Percentiles rank a stretch among this genome's conserved stretches.
Conservation (phyloP, 2,888 invertebrate genomes). For the Diarsia rubi region DNA sequence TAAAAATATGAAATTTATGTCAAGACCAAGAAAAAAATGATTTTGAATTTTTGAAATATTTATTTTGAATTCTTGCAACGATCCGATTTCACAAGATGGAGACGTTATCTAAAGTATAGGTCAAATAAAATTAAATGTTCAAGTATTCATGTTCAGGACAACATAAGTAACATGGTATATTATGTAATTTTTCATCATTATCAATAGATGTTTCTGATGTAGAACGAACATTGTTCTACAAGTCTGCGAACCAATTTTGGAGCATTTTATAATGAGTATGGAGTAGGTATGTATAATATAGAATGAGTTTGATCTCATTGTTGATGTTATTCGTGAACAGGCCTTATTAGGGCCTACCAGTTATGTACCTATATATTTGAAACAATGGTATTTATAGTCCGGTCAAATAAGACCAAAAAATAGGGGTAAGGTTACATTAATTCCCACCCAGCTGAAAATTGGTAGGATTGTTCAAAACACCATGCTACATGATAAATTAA, state of each 20-base stretch:
- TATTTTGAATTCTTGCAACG: slow-evolving; percentile 18
- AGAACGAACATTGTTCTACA: slow-evolving; percentile 35
- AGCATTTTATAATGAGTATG: slow-evolving; percentile 51
- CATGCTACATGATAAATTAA: no score
- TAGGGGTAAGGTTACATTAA: no score
- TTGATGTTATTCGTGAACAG: slow-evolving; percentile 49
- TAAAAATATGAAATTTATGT: background rate
- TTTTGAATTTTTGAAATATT: background rate
- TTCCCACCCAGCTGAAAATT: no score
- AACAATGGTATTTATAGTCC: slow-evolving; percentile 6
- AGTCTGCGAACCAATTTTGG: slow-evolving; percentile 38
- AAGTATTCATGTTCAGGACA: slow-evolving; percentile 1
- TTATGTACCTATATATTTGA: slow-evolving; percentile 12
- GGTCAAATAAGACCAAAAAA: no score
- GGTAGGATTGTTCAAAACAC: no score
- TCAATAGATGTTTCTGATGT: slow-evolving; percentile 11
- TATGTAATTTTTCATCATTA: slow-evolving; percentile 2
- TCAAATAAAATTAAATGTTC: background rate
- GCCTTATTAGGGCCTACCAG: slow-evolving; percentile 54
- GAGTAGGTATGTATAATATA: slow-evolving; percentile 25
- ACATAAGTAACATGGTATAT: slow-evolving; percentile 13
- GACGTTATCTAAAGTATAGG: background rate
- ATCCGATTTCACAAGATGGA: slow-evolving; percentile 7
- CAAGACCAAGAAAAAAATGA: slow-evolving; percentile 38
- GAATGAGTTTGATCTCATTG: slow-evolving; percentile 53